Evolutionary conservation across 1,140 invertebrate genomes (phyloP), one percentile per base, ranked within the genome.

Genomic region (Anoplophora glabripennis): DNA sequence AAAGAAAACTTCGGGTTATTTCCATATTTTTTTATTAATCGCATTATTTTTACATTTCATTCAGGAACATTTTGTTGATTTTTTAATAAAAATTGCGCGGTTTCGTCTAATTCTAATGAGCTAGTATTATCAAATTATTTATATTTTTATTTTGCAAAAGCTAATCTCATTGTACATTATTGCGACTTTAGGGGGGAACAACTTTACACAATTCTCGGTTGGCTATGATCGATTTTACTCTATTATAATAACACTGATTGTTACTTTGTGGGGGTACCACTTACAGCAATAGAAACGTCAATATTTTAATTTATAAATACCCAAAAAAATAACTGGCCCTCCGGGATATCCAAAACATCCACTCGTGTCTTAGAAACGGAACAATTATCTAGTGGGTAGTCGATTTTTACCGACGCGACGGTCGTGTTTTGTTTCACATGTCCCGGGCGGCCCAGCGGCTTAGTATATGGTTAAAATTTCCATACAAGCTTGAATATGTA

Each of bases 11-110:
- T 2, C 21, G 21, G 21, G 21, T 28, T 28, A 28, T 52, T 52
- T 52, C 36, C 53, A 53, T 45, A 47, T 64, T 61, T 59, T 63
- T 60, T 64, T 60, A 64, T 60, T 64, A 59, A 59, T 61, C 21
- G 55, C 56, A 52, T 65, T 57, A 62, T 52, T 53, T 57, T 57
- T 65, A 58, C 51, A 65, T 47, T 58, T 61, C 14, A 61, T 60
- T 28, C 48, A 65, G 61, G 59, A 65, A 61, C 56, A 58, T 55
- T 62, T 57, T 55, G 45, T 62, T 59, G 51, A 42, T 62, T 45
- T 62, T 46, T 62, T 62, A 52, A 57, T 52, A 57, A 62, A 62
- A 62, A 62, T 62, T 62, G 59, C 59, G 58, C 36, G n/a, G n/a
- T n/a, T 47, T 47, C 48, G 18, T 60, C 42, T 60, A 52, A 33